A percentile compares a stretch with the other conserved stretches of the same genome.
These are phyloP conservation scores for Rambutsinella grinnellia DNA, from an alignment of 2,888 invertebrate species.

Conservation along the genomic window DNA sequence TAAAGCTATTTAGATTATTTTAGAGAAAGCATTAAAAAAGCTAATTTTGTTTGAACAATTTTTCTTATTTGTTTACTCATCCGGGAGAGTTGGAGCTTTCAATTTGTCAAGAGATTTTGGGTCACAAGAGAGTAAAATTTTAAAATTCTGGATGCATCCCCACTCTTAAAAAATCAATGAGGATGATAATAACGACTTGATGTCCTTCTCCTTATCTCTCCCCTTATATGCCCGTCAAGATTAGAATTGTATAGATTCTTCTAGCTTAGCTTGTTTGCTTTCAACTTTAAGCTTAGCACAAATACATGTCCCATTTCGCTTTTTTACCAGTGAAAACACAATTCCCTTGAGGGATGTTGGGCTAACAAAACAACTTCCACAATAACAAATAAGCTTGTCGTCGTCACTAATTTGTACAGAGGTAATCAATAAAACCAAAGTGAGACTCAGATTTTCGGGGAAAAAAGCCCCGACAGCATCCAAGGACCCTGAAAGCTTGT, in stretches of 20 bases:
- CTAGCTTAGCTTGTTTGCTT: too few relatives aligned
- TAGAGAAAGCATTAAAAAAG: too few relatives aligned
- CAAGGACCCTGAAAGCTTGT: constrained; percentile 10
- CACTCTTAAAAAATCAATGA: not conserved
- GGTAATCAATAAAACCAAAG: constrained; percentile 28
- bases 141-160: constrained; percentile 28
- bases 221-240: not conserved
- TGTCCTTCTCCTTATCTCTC: not conserved
- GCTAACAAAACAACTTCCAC: not conserved
- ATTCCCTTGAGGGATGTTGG: constrained; percentile 11
- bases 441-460: not conserved
- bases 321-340: not conserved
- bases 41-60: not conserved
- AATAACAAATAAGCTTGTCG: constrained; percentile 12
- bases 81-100: not conserved
- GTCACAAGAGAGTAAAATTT: constrained; percentile 5
- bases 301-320: not conserved
- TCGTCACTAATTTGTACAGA: constrained; percentile 25
- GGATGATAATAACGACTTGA: not conserved
- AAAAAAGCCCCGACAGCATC: not conserved
- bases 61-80: not conserved
- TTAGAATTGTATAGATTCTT: too few relatives aligned
- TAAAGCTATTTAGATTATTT: too few relatives aligned
- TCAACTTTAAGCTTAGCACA: too few relatives aligned
- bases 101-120: not conserved